phyloP scores from a whole-genome alignment of 2,888 invertebrate genomes.

The Hecatera dysodea region DNA sequence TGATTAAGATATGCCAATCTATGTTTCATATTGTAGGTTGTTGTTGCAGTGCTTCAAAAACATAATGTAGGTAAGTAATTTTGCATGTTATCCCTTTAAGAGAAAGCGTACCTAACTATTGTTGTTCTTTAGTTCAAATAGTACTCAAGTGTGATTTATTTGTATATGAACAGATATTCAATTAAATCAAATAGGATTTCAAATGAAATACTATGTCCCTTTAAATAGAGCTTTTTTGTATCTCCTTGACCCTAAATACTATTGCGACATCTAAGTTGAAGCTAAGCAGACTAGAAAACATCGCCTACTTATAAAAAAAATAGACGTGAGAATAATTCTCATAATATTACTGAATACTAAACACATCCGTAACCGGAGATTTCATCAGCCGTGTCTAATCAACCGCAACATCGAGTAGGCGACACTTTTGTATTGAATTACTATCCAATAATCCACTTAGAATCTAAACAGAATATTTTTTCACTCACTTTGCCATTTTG shows the following conservation, averaged over 20 bases:
- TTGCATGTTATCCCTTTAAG: not conserved
- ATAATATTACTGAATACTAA: slow-evolving; percentile 21
- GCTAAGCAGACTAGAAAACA: slow-evolving; percentile 29
- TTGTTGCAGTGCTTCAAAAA: not conserved
- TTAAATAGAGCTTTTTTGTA: not conserved
- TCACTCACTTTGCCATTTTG: slow-evolving; percentile 88
- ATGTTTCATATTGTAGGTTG: too few relatives aligned
- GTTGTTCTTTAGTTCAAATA: not conserved
- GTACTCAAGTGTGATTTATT: not conserved
- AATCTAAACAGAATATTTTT: slow-evolving; percentile 63
- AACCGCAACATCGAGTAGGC: slow-evolving; percentile 68
- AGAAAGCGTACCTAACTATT: not conserved
- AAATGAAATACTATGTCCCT: not conserved
- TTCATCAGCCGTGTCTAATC: slow-evolving; percentile 58
- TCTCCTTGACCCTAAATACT: slow-evolving; percentile 6
- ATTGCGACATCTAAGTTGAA: slow-evolving; percentile 6
- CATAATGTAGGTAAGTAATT: not conserved
- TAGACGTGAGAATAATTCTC: not conserved
- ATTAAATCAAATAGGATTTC: not conserved
- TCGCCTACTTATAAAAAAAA: not conserved
- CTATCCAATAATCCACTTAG: slow-evolving; percentile 67
- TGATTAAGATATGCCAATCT: not conserved
- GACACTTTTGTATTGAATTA: slow-evolving; percentile 67
- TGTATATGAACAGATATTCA: not conserved
- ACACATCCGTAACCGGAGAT: slow-evolving; percentile 46